Evolutionary conservation across 1,140 invertebrate species (phyloP).

Genomic region (Heliothis subflexa): DNA sequence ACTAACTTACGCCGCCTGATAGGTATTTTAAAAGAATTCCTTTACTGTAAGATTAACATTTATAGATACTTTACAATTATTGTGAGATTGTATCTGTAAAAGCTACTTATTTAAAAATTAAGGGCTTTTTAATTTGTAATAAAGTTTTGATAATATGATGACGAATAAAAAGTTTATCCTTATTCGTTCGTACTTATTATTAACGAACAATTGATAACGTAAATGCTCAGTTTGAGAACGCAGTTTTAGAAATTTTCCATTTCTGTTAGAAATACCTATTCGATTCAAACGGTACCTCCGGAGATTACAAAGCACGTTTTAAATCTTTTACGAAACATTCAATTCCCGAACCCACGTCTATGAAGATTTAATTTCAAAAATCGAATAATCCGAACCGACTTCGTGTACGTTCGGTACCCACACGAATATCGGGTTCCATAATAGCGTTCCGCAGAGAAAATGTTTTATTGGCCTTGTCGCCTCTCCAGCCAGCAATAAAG

Average conservation of each 20-base stretch:
- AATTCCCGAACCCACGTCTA: constrained; percentile 45
- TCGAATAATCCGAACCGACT: constrained; percentile 52
- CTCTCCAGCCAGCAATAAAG: constrained; percentile 59
- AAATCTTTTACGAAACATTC: constrained; percentile 49
- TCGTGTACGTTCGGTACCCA: constrained; percentile 54
- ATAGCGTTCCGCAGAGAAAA: constrained; percentile 60
- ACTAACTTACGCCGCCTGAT: constrained; percentile 37
- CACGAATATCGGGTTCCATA: constrained; percentile 62
- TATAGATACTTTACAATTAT: constrained; percentile 18
- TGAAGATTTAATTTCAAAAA: constrained; percentile 65
- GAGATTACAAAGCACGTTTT: constrained; percentile 46
- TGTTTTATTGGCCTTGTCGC: constrained; percentile 63
- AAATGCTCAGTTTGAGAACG: neutral
- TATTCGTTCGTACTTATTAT: no score
- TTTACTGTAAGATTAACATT: constrained; percentile 31
- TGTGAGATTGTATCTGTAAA: constrained; percentile 2
- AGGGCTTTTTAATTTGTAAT: no score
- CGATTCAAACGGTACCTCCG: constrained; percentile 11
- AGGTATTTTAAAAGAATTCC: constrained; percentile 41
- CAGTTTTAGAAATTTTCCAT: neutral
- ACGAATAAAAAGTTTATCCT: no score
- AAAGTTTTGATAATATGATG: no score
- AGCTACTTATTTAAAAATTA: no score
- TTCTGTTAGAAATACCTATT: constrained; percentile 19
- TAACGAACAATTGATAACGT: neutral